Evolutionary conservation across 2,888 invertebrate genomes (phyloP), one percentile per base, ranked within the genome.

Genomic region (Torymus auratus): DNA sequence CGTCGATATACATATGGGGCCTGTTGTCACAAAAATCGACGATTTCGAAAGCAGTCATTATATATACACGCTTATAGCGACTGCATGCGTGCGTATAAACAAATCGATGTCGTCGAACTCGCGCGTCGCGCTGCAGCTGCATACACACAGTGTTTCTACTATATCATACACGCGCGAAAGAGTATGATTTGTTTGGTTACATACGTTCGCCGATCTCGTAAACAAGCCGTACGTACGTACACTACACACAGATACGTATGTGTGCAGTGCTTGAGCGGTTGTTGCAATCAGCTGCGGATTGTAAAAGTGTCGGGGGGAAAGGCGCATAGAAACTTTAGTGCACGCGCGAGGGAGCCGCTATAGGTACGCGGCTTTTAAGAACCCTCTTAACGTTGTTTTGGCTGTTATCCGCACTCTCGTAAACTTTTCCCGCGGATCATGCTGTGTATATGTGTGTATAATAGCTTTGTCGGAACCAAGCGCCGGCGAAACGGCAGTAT

Each of bases 221-320:
- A 41, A 41, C 41, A 41, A 41, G 41, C 7, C 28, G 28, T 28
- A 28, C 28, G 28, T 28, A 28, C 28, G 7, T 28, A 28, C n/a
- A n/a, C n/a, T 1, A 41, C 0, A 41, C 7, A 7, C 41, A 28
- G 28, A 28, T 4, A 28, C 7, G 7, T 41, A 7, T 41, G 41
- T 41, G 41, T 7, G 7, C 7, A 7, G 41, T 7, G 7, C 7
- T 20, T 20, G 7, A 7, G 7, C 28, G 62, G 10, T 55, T 10
- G 53, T 7, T 73, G 53, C 14, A 20, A 73, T 64, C 64, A 55
- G 53, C 64, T 73, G 62, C 14, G 55, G 53, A 64, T 55, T 73
- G 10, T 28, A 12, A 55, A 55, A 55, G 28, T 52, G 10, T 60
- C 60, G 17, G n/a, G 17, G 12, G 14, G n/a, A 55, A 4, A 15